These are phyloP conservation scores for Fistularia tabacaria DNA, from an alignment of 2,797 vertebrate genomes.

Conservation along the genomic window DNA sequence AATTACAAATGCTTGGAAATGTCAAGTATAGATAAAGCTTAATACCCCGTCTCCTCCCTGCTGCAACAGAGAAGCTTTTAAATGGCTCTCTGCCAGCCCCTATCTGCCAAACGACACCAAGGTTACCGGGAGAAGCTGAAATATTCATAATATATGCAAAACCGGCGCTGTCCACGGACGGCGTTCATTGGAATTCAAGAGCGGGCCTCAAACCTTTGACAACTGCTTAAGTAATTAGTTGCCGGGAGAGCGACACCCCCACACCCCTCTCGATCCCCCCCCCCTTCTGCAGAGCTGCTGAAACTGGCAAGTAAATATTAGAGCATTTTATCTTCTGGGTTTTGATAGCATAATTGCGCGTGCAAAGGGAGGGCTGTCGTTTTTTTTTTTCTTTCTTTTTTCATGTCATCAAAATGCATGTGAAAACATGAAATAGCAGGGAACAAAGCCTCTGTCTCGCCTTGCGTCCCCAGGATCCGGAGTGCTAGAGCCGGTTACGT, in stretches of 20 bases:
- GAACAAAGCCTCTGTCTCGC: too few relatives aligned
- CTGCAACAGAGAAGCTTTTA: conserved; percentile 71
- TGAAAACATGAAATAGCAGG: too few relatives aligned
- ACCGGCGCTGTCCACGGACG: conserved; percentile 72
- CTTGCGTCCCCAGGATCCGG: too few relatives aligned
- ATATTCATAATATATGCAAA: conserved; percentile 84
- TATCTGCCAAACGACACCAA: conserved; percentile 76
- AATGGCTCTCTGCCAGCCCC: conserved; percentile 73
- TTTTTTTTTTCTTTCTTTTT: conserved; percentile 21
- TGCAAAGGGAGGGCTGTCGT: conserved; percentile 34
- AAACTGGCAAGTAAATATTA: conserved; percentile 66
- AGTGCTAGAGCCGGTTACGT: too few relatives aligned
- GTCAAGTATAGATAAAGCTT: conserved; percentile 78
- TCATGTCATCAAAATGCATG: too few relatives aligned
- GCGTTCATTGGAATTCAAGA: conserved; percentile 80
- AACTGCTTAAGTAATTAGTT: conserved; percentile 79
- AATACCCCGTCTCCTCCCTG: conserved; percentile 70
- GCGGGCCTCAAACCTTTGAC: conserved; percentile 76
- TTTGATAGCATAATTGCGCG: conserved; percentile 62
- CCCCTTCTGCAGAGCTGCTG: conserved; percentile 25
- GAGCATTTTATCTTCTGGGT: conserved; percentile 60
- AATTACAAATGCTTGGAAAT: conserved; percentile 78
- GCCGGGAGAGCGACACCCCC: conserved; percentile 63
- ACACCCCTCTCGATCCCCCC: conserved; percentile 3
- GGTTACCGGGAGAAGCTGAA: conserved; percentile 76